Evolutionary conservation across 2,797 vertebrate species (phyloP).

Genomic region (Rhabdophis nuchalis): DNA sequence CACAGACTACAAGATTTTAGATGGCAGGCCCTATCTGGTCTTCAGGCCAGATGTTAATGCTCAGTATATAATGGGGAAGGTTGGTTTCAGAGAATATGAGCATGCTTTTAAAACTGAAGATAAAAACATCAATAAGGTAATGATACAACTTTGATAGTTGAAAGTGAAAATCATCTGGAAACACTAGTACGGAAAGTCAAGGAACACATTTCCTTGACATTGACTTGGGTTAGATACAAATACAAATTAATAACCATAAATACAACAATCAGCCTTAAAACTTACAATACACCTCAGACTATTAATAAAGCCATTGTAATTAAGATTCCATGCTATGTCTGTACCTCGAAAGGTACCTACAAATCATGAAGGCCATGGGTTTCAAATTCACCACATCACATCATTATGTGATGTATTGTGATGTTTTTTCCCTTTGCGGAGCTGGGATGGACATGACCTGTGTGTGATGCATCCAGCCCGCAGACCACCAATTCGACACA

Average conservation of each 20-base stretch:
- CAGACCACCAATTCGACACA: too few relatives aligned
- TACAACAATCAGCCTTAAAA: background rate
- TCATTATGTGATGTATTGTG: too few relatives aligned
- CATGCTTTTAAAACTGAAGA: background rate
- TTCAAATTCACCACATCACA: too few relatives aligned
- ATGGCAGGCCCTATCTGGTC: background rate
- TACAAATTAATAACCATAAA: background rate
- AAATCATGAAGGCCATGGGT: too few relatives aligned
- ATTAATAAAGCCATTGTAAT: background rate
- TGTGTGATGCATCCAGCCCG: too few relatives aligned
- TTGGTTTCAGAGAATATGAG: background rate
- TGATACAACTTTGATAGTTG: background rate
- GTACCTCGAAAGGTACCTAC: too few relatives aligned
- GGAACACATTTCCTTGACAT: background rate
- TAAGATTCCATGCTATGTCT: background rate
- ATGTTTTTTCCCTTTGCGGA: too few relatives aligned
- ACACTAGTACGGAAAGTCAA: background rate
- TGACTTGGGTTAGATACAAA: background rate
- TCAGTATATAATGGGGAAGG: background rate
- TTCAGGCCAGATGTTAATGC: background rate
- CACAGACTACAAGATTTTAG: background rate
- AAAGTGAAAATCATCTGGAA: background rate
- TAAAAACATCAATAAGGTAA: background rate
- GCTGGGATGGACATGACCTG: too few relatives aligned
- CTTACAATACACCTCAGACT: background rate